These are phyloP conservation scores for Drosophila siamana DNA, from an alignment of 2,888 invertebrate species.

Conservation along the genomic window DNA sequence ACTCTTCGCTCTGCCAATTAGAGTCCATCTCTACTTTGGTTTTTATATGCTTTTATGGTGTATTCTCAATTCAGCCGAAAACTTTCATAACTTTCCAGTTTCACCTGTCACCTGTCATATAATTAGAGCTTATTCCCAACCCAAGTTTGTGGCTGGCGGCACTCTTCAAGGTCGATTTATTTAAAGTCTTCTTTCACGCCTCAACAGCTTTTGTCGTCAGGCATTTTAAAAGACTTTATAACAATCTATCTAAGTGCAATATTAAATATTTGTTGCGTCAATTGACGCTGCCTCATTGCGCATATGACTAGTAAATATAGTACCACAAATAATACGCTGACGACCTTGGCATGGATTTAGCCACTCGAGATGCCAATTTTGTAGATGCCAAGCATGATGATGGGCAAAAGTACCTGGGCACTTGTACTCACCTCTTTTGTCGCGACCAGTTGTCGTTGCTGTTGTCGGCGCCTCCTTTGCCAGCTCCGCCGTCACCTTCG, in stretches of 20 bases:
- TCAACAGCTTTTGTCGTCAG: conserved; percentile 29
- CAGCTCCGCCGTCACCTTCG: background rate
- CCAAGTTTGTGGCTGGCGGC: background rate
- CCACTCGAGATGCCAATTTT: conserved; percentile 42
- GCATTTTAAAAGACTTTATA: conserved; percentile 17
- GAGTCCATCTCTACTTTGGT: background rate
- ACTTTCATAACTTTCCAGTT: conserved; percentile 12
- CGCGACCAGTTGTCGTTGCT: conserved; percentile 45
- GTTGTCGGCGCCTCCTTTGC: conserved; percentile 2
- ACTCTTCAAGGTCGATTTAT: conserved; percentile 27
- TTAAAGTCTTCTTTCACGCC: conserved; percentile 33
- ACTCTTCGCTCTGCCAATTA: background rate
- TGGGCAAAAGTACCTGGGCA: conserved; percentile 4
- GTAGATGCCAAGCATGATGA: background rate
- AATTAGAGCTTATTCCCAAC: background rate
- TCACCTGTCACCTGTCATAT: background rate
- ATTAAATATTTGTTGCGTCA: conserved; percentile 61
- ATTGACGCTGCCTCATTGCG: conserved; percentile 56
- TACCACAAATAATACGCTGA: background rate
- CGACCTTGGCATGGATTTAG: conserved; percentile 59
- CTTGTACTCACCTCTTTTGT: conserved; percentile 71
- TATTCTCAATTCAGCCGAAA: background rate
- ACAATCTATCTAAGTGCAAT: conserved; percentile 58
- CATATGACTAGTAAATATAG: background rate
- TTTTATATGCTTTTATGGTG: background rate